Evolutionary conservation across 1,140 invertebrate genomes (phyloP), one percentile per base, ranked within the genome.

Genomic region (Achatina immaculata): DNA sequence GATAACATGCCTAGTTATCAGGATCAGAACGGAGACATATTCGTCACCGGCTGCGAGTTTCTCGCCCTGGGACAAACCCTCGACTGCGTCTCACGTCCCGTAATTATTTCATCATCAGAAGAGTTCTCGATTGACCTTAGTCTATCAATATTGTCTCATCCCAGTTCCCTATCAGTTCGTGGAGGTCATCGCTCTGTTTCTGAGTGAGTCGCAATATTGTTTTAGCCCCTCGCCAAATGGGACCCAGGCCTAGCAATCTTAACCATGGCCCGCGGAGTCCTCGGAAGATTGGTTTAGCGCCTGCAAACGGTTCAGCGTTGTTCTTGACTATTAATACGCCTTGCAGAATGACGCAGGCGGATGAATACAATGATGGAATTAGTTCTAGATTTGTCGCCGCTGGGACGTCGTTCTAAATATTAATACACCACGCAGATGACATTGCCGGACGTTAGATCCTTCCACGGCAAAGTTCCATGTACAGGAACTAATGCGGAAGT

Each of bases 341-440:
- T 62, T 62, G 58, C 58, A 34, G 58, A 9, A 31, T 31, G 2
- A 6, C 28, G 16, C 58, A 31, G n/a, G 58, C 28, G 28, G 2
- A 9, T 2, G 6, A 19, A 2, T 4, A 19, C 58, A 6, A 62
- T 62, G 58, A 62, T 62, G 58, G n/a, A 34, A 28, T 62, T 62
- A 62, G 9, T 62, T 62, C 58, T 62, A 28, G n/a, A 34, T 31
- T 34, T 62, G 58, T 62, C 28, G 58, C 58, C 58, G 2, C 16
- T 31, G 58, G 58, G 58, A 62, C n/a, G 28, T 62, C n/a, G n/a
- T 62, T 62, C n/a, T 62, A 62, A 62, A 62, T 62, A 62, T 62
- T 55, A 62, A 31, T 28, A 34, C 28, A 19, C 31, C 58, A 62
- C 58, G 28, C 58, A 62, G 58, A 62, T 31, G 58, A 31, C 58